A percentile compares a stretch with the other conserved stretches of the same genome.
Evolutionary conservation across 1,140 invertebrate genomes (phyloP).

Genomic region (Caenorhabditis tropicalis): DNA sequence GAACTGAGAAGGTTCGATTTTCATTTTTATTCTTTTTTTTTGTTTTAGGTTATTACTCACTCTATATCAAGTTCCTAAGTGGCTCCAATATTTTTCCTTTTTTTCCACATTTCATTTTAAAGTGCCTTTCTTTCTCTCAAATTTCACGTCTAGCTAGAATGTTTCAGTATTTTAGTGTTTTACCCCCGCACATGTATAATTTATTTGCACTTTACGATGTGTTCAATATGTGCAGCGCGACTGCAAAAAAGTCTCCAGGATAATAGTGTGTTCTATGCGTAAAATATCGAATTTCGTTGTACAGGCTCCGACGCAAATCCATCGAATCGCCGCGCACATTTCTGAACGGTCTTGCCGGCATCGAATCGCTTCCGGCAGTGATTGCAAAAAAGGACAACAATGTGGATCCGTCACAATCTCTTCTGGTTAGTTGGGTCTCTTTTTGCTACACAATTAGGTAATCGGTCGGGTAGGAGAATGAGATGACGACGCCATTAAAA

Average conservation of each 20-base stretch:
- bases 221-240: neutral
- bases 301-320: conserved; percentile 17
- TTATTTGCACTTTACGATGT: conserved; percentile 17
- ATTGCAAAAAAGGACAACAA: conserved; percentile 41
- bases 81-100: neutral
- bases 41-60: neutral
- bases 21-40: neutral
- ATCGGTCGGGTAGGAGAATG: neutral
- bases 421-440: conserved; percentile 29
- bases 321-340: conserved; percentile 28
- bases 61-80: no score
- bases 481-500: conserved; percentile 19
- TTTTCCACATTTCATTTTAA: neutral
- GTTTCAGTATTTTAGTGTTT: conserved; percentile 2
- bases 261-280: neutral
- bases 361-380: conserved; percentile 31
- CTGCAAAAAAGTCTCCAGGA: neutral
- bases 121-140: neutral
- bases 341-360: conserved; percentile 22
- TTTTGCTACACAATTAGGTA: neutral
- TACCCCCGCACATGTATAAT: neutral
- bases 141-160: neutral
- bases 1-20: conserved; percentile 28
- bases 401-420: conserved; percentile 31
- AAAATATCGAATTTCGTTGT: conserved; percentile 16